Evolutionary conservation across 1,140 invertebrate genomes (phyloP), one percentile per base, ranked within the genome.

Genomic region (Drosophila ohnishii): DNA sequence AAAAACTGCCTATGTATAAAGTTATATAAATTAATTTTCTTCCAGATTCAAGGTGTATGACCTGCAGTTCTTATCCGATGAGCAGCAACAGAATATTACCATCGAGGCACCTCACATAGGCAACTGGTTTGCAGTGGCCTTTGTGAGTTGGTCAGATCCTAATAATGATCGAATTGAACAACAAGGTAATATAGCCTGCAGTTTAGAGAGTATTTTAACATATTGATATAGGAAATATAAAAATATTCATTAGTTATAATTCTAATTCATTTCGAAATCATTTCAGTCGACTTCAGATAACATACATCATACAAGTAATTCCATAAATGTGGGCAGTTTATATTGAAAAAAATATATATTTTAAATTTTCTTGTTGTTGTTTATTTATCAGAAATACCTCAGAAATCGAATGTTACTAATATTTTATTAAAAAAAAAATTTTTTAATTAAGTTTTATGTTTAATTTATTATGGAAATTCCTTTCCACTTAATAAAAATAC

Each of bases 101-200:
- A 92, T 95, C 14, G 92, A 93, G 14, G 94, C 94, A 47, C 96
- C 96, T 0, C 91, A 94, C 10, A 93, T 96, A 0, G 96, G 96
- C 3, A 94, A 95, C 78, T 97, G 96, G 95, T 97, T 95, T 92
- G 95, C 94, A 1, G 93, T 96, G 34, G 95, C 95, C 7, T 97
- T 96, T 92, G 92, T 96, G 62, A 94, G 95, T 32, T 96, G 95
- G 94, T 92, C 93, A 25, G 94, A 96, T 93, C 95, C 95, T 8
- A 93, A 94, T 76, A 93, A 93, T 30, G 94, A 94, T 65, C 94
- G 94, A 75, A 95, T 96, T 73, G 94, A 94, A 72, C 95, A 96
- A 75, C 93, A 95, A 94, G 95, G 95, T 95, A 90, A 48, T 25
- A 22, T 4, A 55, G 40, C 51, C 1, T 3, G 19, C 13, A 4